phyloP scores from a whole-genome alignment of 2,113 vertebrate genomes.

The Rafetus swinhoei region DNA sequence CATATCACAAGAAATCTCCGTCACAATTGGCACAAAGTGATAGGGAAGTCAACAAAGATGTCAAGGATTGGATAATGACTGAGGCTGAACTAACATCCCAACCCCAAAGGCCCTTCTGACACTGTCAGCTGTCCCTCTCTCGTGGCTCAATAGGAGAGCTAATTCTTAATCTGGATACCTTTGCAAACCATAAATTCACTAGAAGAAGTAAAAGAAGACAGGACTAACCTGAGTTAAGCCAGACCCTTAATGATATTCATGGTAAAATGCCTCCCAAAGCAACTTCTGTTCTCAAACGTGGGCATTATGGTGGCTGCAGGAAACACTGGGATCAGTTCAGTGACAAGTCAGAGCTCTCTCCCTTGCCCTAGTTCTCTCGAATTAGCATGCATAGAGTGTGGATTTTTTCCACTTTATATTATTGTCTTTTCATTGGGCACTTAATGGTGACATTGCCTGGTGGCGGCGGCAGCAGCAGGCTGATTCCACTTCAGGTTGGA shows the following conservation, averaged over 20 bases:
- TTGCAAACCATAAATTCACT: not conserved
- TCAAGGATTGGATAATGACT: not conserved
- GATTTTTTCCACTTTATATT: constrained; percentile 62
- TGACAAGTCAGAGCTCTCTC: not conserved
- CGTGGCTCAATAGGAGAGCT: not conserved
- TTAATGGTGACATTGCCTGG: not conserved
- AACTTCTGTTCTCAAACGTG: not conserved
- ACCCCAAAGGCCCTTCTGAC: not conserved
- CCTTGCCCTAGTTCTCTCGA: not conserved
- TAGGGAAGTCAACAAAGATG: not conserved
- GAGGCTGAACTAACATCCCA: constrained; percentile 14
- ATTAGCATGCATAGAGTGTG: constrained; percentile 16
- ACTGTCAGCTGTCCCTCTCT: not conserved
- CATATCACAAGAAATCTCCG: not conserved
- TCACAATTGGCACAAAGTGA: not conserved
- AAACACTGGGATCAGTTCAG: not conserved
- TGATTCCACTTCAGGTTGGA: constrained; percentile 41
- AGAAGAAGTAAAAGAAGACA: not conserved
- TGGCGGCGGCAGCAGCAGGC: not conserved
- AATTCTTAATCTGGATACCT: not conserved
- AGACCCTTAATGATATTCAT: not conserved
- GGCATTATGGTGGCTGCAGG: not conserved
- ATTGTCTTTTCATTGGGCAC: not conserved
- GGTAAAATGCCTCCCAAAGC: not conserved
- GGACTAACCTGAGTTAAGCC: not conserved